These are phyloP conservation scores for Aporophyla nigra DNA, from an alignment of 2,888 invertebrate genomes.

Conservation along the genomic window DNA sequence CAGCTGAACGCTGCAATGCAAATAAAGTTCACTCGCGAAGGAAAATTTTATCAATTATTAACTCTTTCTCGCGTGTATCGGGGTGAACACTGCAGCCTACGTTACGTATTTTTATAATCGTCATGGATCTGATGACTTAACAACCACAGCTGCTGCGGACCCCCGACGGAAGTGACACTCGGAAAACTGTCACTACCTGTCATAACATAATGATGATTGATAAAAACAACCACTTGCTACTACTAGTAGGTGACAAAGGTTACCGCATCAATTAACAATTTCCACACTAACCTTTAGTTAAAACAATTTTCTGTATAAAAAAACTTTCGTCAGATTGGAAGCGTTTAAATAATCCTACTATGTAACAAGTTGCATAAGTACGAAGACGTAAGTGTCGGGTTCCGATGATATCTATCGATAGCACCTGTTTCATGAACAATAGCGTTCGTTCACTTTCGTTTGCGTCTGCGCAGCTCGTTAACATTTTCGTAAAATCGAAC, in stretches of 20 bases:
- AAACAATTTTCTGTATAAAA: constrained; percentile 27
- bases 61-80: neutral
- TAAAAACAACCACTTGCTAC: constrained; percentile 33
- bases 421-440: constrained; percentile 86
- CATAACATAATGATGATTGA: constrained; percentile 45
- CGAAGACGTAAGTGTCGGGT: constrained; percentile 69
- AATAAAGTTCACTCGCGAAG: neutral
- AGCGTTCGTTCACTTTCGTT: constrained; percentile 84
- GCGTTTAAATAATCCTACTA: constrained; percentile 48
- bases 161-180: constrained; percentile 33
- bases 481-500: constrained; percentile 85
- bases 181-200: constrained; percentile 38
- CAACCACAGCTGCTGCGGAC: constrained; percentile 20
- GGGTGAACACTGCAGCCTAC: too few species aligned
- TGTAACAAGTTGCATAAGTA: constrained; percentile 65
- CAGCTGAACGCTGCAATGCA: neutral
- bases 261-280: constrained; percentile 49
- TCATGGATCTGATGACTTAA: constrained; percentile 34
- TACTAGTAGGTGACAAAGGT: constrained; percentile 49
- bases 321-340: constrained; percentile 53
- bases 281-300: constrained; percentile 28
- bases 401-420: constrained; percentile 75
- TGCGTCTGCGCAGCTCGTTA: constrained; percentile 80
- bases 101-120: constrained; percentile 9
- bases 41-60: neutral